These are phyloP conservation scores for Takifugu bimaculatus DNA, from an alignment of 2,113 vertebrate genomes.

Conservation along the genomic window DNA sequence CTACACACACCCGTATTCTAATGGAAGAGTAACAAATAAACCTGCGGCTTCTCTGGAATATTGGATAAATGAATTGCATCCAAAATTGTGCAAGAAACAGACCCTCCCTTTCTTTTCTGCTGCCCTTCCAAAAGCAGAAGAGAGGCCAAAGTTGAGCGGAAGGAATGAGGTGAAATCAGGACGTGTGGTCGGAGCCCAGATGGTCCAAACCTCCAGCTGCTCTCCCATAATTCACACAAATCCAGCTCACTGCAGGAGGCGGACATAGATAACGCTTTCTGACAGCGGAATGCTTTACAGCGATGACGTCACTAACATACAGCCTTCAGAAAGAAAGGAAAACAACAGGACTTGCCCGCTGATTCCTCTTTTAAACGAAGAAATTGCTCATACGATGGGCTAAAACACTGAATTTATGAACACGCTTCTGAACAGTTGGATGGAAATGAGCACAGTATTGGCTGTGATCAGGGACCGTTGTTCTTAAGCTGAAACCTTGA, in stretches of 20 bases:
- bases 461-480: background rate
- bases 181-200: slow-evolving; percentile 9
- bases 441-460: background rate
- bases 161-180: slow-evolving; percentile 26
- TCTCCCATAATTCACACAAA: slow-evolving; percentile 6
- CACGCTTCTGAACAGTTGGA: no score
- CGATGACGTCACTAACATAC: slow-evolving; percentile 5
- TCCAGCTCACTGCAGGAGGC: slow-evolving; percentile 11
- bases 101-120: no score
- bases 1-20: no score
- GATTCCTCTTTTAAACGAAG: no score
- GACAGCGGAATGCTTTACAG: background rate
- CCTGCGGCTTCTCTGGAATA: no score
- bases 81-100: no score
- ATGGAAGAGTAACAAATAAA: no score
- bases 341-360: no score
- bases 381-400: background rate
- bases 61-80: no score
- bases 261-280: background rate
- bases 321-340: background rate
- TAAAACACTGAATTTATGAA: no score
- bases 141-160: slow-evolving; percentile 31
- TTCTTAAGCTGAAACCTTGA: background rate
- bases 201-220: slow-evolving; percentile 7
- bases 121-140: background rate